Conservation (phyloP, 2,888 invertebrate genomes). For the Philonicus albiceps region DNA sequence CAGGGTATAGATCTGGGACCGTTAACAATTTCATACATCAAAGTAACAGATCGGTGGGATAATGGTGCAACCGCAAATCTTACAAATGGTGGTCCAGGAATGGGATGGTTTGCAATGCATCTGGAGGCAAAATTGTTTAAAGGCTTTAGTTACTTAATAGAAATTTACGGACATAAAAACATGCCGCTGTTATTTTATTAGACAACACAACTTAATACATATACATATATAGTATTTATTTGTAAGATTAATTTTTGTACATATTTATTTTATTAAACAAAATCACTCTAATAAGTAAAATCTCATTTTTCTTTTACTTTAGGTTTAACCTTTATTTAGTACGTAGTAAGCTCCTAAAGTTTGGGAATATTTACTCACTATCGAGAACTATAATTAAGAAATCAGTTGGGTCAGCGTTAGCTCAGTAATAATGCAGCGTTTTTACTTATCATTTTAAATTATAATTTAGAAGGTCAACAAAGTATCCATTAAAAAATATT, state of each 20-base stretch:
- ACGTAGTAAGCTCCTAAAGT: too few relatives aligned
- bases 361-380: too few relatives aligned
- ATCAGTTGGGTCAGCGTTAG: too few relatives aligned
- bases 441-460: too few relatives aligned
- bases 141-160: conserved; percentile 12
- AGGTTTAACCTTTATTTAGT: too few relatives aligned
- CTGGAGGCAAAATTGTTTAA: background rate
- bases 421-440: too few relatives aligned
- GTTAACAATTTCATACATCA: background rate
- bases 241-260: background rate
- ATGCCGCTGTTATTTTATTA: background rate
- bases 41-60: background rate
- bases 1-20: background rate
- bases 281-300: background rate
- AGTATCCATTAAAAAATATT: background rate
- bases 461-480: background rate
- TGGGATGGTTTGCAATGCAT: background rate
- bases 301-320: background rate
- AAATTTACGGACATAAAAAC: background rate
- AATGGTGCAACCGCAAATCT: background rate
- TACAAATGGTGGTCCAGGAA: background rate
- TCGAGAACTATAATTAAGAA: too few relatives aligned
- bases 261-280: background rate
- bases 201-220: background rate
- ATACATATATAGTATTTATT: background rate